Percentiles rank a stretch among this genome's conserved stretches.
Evolutionary conservation across 2,113 vertebrate genomes (phyloP).

Genomic region (Tragelaphus scriptus): DNA sequence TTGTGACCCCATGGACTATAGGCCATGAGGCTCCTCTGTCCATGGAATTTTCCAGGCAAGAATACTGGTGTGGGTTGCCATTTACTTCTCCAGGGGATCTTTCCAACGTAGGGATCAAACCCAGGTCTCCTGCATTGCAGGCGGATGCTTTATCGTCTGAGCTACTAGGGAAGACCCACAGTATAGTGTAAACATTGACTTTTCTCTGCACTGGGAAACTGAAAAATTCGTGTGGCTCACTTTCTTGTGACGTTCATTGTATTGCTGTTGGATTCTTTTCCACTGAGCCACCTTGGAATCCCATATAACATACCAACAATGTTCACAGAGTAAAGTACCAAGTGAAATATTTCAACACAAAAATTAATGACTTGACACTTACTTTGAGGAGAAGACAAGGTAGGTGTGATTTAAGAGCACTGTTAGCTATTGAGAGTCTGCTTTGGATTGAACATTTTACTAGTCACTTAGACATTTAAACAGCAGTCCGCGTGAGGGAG

Average conservation of each 20-base stretch:
- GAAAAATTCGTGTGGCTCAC: background rate
- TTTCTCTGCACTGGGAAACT: background rate
- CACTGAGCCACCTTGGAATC: background rate
- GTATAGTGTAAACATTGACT: background rate
- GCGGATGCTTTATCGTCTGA: accelerated
- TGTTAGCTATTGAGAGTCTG: background rate
- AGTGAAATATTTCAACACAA: background rate
- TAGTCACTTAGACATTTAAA: background rate
- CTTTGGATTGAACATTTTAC: background rate
- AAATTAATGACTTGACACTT: background rate
- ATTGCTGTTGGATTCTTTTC: background rate
- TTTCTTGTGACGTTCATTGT: background rate
- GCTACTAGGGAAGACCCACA: background rate
- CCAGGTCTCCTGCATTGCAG: background rate
- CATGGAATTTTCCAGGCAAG: background rate
- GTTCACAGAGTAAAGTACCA: background rate
- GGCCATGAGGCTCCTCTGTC: background rate
- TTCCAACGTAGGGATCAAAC: background rate
- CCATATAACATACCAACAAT: background rate
- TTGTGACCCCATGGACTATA: background rate
- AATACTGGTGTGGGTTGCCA: background rate
- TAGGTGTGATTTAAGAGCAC: background rate
- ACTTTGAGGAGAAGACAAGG: background rate
- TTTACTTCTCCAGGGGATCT: background rate
- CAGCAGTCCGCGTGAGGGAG: background rate